Evolutionary conservation across 2,113 vertebrate genomes (phyloP), one percentile per base, ranked within the genome.

Genomic region (Dromiciops gliroides): DNA sequence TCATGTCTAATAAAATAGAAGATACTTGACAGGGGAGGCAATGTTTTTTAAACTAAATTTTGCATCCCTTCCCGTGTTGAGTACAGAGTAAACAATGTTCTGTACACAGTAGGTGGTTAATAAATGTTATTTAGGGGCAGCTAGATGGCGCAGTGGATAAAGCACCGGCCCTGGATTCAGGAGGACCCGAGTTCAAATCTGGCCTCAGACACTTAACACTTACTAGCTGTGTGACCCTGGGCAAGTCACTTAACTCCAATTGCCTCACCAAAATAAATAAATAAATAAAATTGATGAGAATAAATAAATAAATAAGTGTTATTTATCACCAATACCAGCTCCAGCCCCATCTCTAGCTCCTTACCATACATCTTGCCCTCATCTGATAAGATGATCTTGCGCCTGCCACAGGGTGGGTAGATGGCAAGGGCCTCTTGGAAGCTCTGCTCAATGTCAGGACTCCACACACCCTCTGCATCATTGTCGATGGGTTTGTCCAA

Each of bases 351-450:
- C n/a, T 44, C 67, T 44, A 83, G 10, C 50, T 96, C 94, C 99
- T 99, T 98, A 99, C 99, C 99, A n/a, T 99, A 99, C 99, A 99
- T 99, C 99, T 99, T 99, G 96, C 99, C 99, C 97, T 99, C 99
- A 0, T 99, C 99, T 6, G 99, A 99, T 75, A 99, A 99, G 98
- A 99, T 99, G 98, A 99, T 99, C 97, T 99, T 99, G 98, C 99
- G 98, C 94, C 99, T 98, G 96, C 99, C 99, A 0, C 99, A 99
- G 52, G 99, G 99, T 0, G 99, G 99, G 97, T 99, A 99, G 97
- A 99, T 99, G 88, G 99, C 99, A 98, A 99, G 97, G 31, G 99
- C 99, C 98, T 99, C 99, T 98, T 99, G 99, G 98, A 99, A 99
- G 98, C 99, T 99, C 98, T 99, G 99, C 96, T 99, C 99, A 0